Percentiles rank a stretch among this genome's conserved stretches.
phyloP scores from a whole-genome alignment of 1,140 invertebrate genomes.

The Glossosoma conforme region DNA sequence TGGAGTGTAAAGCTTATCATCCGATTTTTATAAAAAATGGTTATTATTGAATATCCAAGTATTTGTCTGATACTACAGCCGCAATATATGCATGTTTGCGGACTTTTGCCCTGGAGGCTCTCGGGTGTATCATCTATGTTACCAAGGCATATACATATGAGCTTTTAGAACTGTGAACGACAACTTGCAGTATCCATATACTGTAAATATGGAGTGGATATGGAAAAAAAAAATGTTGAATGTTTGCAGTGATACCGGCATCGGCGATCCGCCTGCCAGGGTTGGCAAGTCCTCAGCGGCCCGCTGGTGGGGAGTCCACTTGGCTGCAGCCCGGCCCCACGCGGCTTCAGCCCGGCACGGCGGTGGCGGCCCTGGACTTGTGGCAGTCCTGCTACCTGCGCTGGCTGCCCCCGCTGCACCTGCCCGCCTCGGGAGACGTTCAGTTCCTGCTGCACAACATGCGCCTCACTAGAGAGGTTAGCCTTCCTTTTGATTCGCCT shows the following conservation, averaged over 20 bases:
- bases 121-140: not conserved
- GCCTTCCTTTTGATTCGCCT: not conserved
- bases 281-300: constrained; percentile 28
- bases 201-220: not conserved
- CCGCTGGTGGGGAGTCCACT: constrained; percentile 7
- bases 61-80: no score
- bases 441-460: constrained; percentile 40
- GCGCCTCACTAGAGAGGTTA: constrained; percentile 34
- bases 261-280: constrained; percentile 22
- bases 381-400: constrained; percentile 88
- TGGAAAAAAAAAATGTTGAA: constrained; percentile 1
- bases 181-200: not conserved
- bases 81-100: no score
- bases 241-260: constrained; percentile 21
- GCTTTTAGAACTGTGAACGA: no score
- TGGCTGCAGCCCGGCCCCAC: constrained; percentile 19
- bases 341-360: constrained; percentile 48
- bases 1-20: no score
- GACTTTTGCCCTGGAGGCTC: no score
- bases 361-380: constrained; percentile 61
- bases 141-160: no score
- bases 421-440: constrained; percentile 64
- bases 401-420: constrained; percentile 79
- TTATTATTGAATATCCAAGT: no score
- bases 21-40: no score